Evolutionary conservation across 2,888 invertebrate genomes (phyloP).

Genomic region (Agrotis exclamationis): DNA sequence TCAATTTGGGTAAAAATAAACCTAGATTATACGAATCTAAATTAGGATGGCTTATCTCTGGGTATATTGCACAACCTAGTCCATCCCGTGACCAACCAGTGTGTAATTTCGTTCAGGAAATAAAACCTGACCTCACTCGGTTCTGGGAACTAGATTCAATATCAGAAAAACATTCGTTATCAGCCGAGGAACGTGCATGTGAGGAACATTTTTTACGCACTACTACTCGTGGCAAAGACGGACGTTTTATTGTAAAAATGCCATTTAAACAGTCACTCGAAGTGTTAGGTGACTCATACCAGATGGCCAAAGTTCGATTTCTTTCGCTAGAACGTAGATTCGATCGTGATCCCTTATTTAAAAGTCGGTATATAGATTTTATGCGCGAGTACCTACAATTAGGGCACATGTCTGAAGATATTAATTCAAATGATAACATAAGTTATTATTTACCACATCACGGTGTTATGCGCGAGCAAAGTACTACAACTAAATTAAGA

Average conservation of each 20-base stretch:
- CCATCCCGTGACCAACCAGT: slow-evolving; percentile 10
- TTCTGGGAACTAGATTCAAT: slow-evolving; percentile 23
- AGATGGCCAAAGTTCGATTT: slow-evolving; percentile 18
- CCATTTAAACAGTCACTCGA: slow-evolving; percentile 22
- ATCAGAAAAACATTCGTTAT: slow-evolving; percentile 12
- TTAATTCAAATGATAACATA: slow-evolving; percentile 9
- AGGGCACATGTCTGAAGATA: slow-evolving; percentile 15
- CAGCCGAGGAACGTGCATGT: slow-evolving; percentile 30
- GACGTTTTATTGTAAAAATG: slow-evolving; percentile 10
- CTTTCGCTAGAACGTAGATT: slow-evolving; percentile 16
- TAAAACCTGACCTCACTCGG: slow-evolving; percentile 13
- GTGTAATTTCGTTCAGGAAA: slow-evolving; percentile 8
- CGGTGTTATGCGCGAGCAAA: slow-evolving; percentile 3
- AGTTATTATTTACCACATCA: slow-evolving; percentile 12
- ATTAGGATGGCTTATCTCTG: slow-evolving; percentile 39
- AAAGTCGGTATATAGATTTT: slow-evolving; percentile 5
- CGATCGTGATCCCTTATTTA: slow-evolving; percentile 10
- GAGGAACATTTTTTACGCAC: slow-evolving; percentile 21
- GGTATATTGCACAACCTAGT: slow-evolving; percentile 19
- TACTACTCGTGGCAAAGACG: slow-evolving; percentile 5
- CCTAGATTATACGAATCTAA: slow-evolving; percentile 31
- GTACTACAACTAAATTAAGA: neutral
- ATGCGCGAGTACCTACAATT: slow-evolving; percentile 15
- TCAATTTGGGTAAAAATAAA: slow-evolving; percentile 5
- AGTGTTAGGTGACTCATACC: slow-evolving; percentile 6